Base-by-base conservation (phyloP, 2,113 vertebrate genomes). In the Acrocephalus kingi region DNA sequence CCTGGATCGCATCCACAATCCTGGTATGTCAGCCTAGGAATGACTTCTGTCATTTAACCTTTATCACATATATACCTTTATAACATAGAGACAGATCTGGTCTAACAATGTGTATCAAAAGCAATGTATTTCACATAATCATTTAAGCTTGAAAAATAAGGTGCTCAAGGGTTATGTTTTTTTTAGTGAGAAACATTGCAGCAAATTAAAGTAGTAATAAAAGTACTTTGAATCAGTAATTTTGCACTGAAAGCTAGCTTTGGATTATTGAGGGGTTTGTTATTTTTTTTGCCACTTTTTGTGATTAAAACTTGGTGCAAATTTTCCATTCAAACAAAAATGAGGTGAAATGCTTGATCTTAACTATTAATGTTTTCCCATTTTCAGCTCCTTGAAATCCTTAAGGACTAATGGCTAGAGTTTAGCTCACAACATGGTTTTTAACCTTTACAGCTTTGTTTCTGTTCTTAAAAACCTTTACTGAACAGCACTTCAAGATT, bases 1-100 rank as follows among this genome's bases (percentile, higher is more conserved):
- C 15, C 97, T 99, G 96, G 99, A 99, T 96, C 99, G 99, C 64
- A 99, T 99, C 89, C 99, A 99, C 97, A 99, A 99, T 97, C 99
- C 99, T 10, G 99, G 99, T 99, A 98, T 73, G 99, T 98, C 66
- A 49, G 69, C 61, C 8, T 25, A 48, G 55, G 30, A 64, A n/a
- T n/a, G 23, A 4, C 10, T 73, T 46, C 49, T 33, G 23, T 22
- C 43, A 22, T 49, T 17, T 75, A 9, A 67, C 72, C 71, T 83
- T 41, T 33, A 5, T 31, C 21, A 41, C 2, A 0, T 21, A 13
- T 35, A 35, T 35, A 67, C 72, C 71, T 83, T 41, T 33, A 5
- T 31, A 23, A 41, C 2, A 0, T 21, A 13, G 2, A 39, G 41
- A 4, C 9, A 87, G 16, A 45, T 22, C 17, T 25, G 0, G 54